Conservation (phyloP, 2,113 vertebrate genomes). For the Helogale parvula region DNA sequence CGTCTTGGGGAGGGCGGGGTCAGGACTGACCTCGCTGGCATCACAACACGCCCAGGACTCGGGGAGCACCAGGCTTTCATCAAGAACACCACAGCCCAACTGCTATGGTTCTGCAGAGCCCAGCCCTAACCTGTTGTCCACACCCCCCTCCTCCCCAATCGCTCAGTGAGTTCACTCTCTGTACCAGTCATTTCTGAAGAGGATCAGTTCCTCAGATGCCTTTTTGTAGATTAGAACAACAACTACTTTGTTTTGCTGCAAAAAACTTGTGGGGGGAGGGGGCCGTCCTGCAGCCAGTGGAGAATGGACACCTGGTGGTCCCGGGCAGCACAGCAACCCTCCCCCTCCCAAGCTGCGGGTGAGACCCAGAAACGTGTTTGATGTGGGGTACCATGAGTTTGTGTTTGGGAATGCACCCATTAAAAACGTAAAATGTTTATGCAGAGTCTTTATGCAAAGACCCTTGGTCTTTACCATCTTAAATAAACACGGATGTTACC, state of each 20-base stretch:
- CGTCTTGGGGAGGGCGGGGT: too few species aligned
- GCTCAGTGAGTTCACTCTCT: too few species aligned
- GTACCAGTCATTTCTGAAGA: too few species aligned
- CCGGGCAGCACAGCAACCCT: neutral
- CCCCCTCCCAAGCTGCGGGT: neutral
- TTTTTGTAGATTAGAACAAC: neutral
- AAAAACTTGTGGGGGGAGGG: neutral
- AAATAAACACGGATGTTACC: too few species aligned
- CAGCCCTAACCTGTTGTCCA: too few species aligned
- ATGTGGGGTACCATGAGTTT: neutral
- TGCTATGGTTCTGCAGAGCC: too few species aligned
- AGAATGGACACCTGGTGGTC: neutral
- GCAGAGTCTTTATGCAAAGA: neutral
- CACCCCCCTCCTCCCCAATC: too few species aligned
- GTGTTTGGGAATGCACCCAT: neutral
- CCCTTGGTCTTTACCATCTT: neutral
- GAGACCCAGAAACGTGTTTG: neutral
- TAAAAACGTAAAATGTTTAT: neutral
- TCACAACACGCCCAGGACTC: too few species aligned
- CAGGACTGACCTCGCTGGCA: too few species aligned
- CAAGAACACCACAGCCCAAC: too few species aligned
- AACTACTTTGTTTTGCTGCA: neutral
- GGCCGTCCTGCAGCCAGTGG: neutral
- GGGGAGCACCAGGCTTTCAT: too few species aligned
- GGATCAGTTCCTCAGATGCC: neutral